phyloP scores from a whole-genome alignment of 2,797 vertebrate genomes.

The Jordanella pulchra region DNA sequence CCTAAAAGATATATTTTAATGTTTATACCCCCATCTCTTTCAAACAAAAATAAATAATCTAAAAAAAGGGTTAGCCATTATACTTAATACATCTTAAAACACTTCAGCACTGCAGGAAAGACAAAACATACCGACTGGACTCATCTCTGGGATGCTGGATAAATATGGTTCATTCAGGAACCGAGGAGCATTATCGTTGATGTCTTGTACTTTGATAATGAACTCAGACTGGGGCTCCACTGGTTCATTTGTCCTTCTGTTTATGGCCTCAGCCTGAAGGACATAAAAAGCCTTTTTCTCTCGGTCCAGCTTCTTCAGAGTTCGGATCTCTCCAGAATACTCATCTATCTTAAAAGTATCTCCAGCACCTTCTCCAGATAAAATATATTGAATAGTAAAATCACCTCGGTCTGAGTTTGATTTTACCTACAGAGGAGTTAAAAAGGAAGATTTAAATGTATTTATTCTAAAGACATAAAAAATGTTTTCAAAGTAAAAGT shows the following conservation, averaged over 20 bases:
- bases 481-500: constrained; percentile 46
- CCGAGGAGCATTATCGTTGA: constrained; percentile 90
- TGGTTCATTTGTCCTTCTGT: constrained; percentile 78
- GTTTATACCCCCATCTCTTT: too few relatives aligned
- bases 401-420: constrained; percentile 86
- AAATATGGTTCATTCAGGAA: constrained; percentile 91
- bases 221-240: constrained; percentile 91
- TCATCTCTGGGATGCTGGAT: constrained; percentile 93
- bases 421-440: constrained; percentile 79
- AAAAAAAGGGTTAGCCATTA: too few relatives aligned
- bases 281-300: constrained; percentile 88
- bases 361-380: constrained; percentile 87
- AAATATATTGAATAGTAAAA: constrained; percentile 81
- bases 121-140: constrained; percentile 83
- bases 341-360: constrained; percentile 85
- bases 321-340: constrained; percentile 82
- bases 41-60: too few relatives aligned
- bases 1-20: too few relatives aligned
- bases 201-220: constrained; percentile 90
- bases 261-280: constrained; percentile 86
- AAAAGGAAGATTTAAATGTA: background rate
- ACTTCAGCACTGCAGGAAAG: background rate
- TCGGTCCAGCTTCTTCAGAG: constrained; percentile 85
- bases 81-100: background rate
- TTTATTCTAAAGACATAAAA: constrained; percentile 13